Base-by-base conservation (phyloP, 2,797 vertebrate species). In the Amblyopsis hoosieri region DNA sequence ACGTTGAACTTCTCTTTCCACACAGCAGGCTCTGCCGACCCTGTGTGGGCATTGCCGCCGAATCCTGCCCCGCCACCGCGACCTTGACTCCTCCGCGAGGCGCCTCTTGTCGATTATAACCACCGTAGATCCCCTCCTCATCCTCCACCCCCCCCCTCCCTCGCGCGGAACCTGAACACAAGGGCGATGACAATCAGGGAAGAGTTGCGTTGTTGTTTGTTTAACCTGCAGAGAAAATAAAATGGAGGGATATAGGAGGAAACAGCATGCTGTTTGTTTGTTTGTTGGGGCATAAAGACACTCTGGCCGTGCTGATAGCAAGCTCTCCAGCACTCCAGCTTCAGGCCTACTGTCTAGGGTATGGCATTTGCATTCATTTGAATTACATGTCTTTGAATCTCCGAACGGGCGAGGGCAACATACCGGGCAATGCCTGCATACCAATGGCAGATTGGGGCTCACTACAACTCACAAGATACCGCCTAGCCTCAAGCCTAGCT, bases 321-420 rank as follows among this genome's bases (percentile, higher is more conserved):
- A 10, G 56, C 47, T 70, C 37, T 60, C 47, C 37, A 42, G 52
- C 29, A 54, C 42, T 12, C 17, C 42, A 48, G 61, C 62, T 45
- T 54, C 45, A n/a, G 67, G 69, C 65, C 23, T 62, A 48, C 64
- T 67, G 74, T 64, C 54, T 67, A 55, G 58, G 17, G 52, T 48
- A 6, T 15, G 57, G 46, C 29, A 79, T 76, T 71, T 71, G 67
- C 73, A 80, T 80, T 76, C 64, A 66, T 68, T 76, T 67, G 74
- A 74, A 65, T 76, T 73, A 76, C 70, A 73, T 73, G 61, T 56
- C 56, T 79, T 54, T 59, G 59, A 65, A 67, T 63, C 57, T 64
- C 61, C 50, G 49, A 60, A 50, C 64, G 64, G 23, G 54, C 42
- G 45, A 60, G 63, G 55, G 48, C 50, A 45, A 49, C 31, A 47